A percentile compares a stretch with the other conserved stretches of the same genome.
phyloP scores from a whole-genome alignment of 2,888 invertebrate genomes.

The Stenolophus ochropezus region DNA sequence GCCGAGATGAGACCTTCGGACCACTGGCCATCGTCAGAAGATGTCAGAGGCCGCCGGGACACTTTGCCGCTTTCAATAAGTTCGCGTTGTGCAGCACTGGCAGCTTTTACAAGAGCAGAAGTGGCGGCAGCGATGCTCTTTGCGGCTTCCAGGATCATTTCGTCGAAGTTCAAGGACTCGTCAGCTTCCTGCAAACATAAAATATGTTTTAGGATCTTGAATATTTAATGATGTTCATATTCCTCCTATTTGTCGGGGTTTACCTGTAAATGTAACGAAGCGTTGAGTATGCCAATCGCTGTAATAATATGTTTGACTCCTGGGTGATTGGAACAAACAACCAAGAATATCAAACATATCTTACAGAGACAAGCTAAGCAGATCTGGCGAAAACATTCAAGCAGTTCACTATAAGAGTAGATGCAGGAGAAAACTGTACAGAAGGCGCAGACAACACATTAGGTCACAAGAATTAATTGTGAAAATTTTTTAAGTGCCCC shows the following conservation, averaged over 20 bases:
- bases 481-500: slow-evolving; percentile 42
- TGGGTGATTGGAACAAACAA: slow-evolving; percentile 94
- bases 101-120: slow-evolving; percentile 96
- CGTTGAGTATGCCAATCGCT: slow-evolving; percentile 74
- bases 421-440: slow-evolving; percentile 25
- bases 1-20: slow-evolving; percentile 97
- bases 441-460: slow-evolving; percentile 48
- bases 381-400: slow-evolving; percentile 35
- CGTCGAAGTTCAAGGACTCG: slow-evolving; percentile 97
- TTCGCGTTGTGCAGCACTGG: slow-evolving; percentile 97
- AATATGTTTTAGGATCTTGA: background rate
- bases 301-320: slow-evolving; percentile 99
- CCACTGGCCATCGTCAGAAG: slow-evolving; percentile 98
- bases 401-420: slow-evolving; percentile 51
- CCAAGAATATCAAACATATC: slow-evolving; percentile 99
- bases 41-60: slow-evolving; percentile 85
- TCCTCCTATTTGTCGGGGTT: background rate
- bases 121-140: slow-evolving; percentile 98
- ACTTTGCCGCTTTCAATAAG: slow-evolving; percentile 94
- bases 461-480: slow-evolving; percentile 17
- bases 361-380: slow-evolving; percentile 78
- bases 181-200: slow-evolving; percentile 79
- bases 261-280: slow-evolving; percentile 56
- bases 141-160: slow-evolving; percentile 98
- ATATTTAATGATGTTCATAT: no score